Evolutionary conservation across 2,113 vertebrate genomes (phyloP), one percentile per base, ranked within the genome.

Genomic region (Alectura lathami): DNA sequence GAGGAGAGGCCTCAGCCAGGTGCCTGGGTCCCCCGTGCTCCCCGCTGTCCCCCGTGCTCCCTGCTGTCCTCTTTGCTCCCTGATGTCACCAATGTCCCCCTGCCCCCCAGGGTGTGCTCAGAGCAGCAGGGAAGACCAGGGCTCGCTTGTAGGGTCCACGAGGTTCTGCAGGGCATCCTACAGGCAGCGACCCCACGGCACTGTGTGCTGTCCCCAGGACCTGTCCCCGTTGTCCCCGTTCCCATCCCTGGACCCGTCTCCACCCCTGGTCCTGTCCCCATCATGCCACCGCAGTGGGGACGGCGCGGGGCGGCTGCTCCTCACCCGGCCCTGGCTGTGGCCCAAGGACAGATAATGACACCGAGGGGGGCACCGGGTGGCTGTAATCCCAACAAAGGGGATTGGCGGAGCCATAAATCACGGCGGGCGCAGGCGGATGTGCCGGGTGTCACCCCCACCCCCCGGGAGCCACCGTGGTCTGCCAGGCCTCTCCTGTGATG

Each of bases 221-320:
- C 40, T 2, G 0, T 21, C 48, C 43, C 36, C 59, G 17, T n/a
- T n/a, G n/a, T 32, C 3, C 42, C 42, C 11, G 42, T 43, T 43
- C 42, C 42, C 42, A 43, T 43, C 42, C 42, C 42, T 12, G 42
- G 11, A 12, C 42, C 42, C 42, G 15, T 43, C 42, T 15, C 9
- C 54, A 56, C 8, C 54, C 53, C 32, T 21, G 32, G 54, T 12
- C 24, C 50, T 14, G 26, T 18, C 3, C 3, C 40, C 62, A 21
- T n/a, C 3, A 12, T 27, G 18, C 20, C 23, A 9, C 27, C 4
- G 27, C 0, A 0, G 36, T 2, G 1, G 12, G 17, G 40, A 40
- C 29, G 85, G 21, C 0, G 0, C 20, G 74, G 54, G 20, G n/a
- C 42, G 60, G 29, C 48, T 34, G 60, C 60, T 63, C 36, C 36